Percentiles rank a stretch among this genome's conserved stretches.
Evolutionary conservation across 2,888 invertebrate species (phyloP).

Genomic region (Eupeodes luniger): DNA sequence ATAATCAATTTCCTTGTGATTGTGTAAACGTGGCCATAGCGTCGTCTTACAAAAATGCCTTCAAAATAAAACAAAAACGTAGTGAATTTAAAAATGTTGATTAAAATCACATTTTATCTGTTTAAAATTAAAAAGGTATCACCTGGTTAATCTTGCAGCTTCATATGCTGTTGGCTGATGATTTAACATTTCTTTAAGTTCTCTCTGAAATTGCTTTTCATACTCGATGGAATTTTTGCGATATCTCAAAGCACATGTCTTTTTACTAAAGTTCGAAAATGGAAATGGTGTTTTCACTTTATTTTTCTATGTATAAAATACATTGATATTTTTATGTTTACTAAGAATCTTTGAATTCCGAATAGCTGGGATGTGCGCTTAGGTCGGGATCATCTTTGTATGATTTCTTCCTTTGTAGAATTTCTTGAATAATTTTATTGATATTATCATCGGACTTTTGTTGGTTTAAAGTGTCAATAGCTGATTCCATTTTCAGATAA

Average conservation of each 20-base stretch:
- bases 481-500: not conserved
- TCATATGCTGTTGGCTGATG: conserved; percentile 77
- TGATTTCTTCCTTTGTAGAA: not conserved
- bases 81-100: not conserved
- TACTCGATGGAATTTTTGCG: conserved; percentile 54
- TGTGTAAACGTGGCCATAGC: conserved; percentile 80
- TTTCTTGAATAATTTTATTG: conserved; percentile 37
- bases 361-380: conserved; percentile 76
- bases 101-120: not conserved
- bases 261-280: conserved; percentile 32
- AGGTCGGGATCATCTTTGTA: conserved; percentile 67
- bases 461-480: not conserved
- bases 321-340: conserved; percentile 6
- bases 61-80: not conserved
- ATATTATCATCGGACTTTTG: not conserved
- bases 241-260: conserved; percentile 77
- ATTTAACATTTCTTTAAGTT: conserved; percentile 74
- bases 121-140: not conserved
- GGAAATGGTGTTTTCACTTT: not conserved
- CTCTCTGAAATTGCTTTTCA: conserved; percentile 77
- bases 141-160: conserved; percentile 78
- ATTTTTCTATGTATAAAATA: not conserved
- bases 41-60: conserved; percentile 78
- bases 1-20: conserved; percentile 73
- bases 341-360: conserved; percentile 77